These are phyloP conservation scores for Panthera tigris DNA, from an alignment of 2,113 vertebrate genomes.

Conservation along the genomic window DNA sequence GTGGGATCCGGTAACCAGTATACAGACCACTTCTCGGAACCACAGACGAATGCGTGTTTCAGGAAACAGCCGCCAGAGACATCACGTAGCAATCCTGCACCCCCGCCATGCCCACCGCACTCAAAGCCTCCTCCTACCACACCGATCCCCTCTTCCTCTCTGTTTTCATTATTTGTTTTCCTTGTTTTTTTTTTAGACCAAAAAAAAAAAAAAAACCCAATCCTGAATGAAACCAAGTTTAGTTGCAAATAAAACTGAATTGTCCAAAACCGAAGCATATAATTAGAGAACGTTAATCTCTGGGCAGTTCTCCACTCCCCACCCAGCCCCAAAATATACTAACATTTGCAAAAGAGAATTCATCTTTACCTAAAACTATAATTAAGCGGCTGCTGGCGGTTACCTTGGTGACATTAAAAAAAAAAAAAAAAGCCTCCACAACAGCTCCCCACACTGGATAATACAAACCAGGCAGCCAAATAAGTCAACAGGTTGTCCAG, in stretches of 20 bases:
- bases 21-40: rapidly evolving
- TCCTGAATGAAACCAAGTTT: slow-evolving; percentile 70
- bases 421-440: slow-evolving; percentile 71
- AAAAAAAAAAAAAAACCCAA: not conserved
- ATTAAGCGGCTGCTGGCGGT: slow-evolving; percentile 79
- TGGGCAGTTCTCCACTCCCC: slow-evolving; percentile 20
- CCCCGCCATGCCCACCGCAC: not conserved
- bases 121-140: not conserved
- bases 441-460: slow-evolving; percentile 81
- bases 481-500: slow-evolving; percentile 81
- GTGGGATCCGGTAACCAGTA: not conserved
- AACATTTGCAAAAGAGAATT: slow-evolving; percentile 79
- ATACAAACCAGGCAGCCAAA: slow-evolving; percentile 78
- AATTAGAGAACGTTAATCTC: slow-evolving; percentile 61
- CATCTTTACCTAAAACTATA: slow-evolving; percentile 82
- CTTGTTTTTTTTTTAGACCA: not conserved
- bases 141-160: not conserved
- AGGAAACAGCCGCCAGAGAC: not conserved
- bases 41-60: rapidly evolving
- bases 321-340: slow-evolving; percentile 71
- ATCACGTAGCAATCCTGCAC: not conserved
- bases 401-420: slow-evolving; percentile 84
- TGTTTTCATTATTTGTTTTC: slow-evolving; percentile 27
- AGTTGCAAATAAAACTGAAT: slow-evolving; percentile 34
- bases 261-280: slow-evolving; percentile 46